phyloP scores from a whole-genome alignment of 2,797 vertebrate species.

The Schizopygopsis pylzovi region DNA sequence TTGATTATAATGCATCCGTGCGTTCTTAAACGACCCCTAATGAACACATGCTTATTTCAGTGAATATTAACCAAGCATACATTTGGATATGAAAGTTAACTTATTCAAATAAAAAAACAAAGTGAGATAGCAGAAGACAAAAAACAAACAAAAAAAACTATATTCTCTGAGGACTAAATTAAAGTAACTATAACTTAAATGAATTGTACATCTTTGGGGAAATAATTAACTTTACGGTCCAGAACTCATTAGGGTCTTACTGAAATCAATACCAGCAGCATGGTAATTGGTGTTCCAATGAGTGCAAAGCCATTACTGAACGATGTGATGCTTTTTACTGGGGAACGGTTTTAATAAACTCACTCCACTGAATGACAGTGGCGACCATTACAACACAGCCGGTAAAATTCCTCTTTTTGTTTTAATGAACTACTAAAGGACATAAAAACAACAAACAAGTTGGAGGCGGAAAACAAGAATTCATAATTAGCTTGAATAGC shows the following conservation, averaged over 20 bases:
- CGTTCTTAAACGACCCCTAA: neutral
- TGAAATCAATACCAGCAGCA: constrained; percentile 62
- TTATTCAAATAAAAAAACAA: neutral
- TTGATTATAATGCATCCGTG: neutral
- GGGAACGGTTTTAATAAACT: constrained; percentile 52
- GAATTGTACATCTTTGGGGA: constrained; percentile 58
- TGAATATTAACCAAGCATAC: neutral
- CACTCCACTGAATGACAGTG: constrained; percentile 46
- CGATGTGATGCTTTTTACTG: constrained; percentile 42
- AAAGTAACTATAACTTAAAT: constrained; percentile 57
- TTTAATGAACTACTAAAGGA: constrained; percentile 46
- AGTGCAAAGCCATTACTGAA: constrained; percentile 62
- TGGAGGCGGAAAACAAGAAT: constrained; percentile 30
- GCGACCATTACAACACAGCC: constrained; percentile 44
- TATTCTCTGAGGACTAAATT: constrained; percentile 35
- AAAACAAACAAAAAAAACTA: neutral
- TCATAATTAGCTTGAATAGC: constrained; percentile 39
- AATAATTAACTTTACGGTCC: constrained; percentile 67
- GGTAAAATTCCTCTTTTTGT: constrained; percentile 18
- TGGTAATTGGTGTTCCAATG: constrained; percentile 64
- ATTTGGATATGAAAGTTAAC: constrained; percentile 7
- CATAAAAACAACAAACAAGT: constrained; percentile 49
- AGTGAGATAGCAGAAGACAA: neutral
- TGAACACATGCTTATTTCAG: constrained; percentile 1
- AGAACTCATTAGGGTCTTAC: constrained; percentile 61